A percentile compares a stretch with the other conserved stretches of the same genome.
These are phyloP conservation scores for Coendou prehensilis DNA, from an alignment of 2,797 vertebrate species.

Conservation along the genomic window DNA sequence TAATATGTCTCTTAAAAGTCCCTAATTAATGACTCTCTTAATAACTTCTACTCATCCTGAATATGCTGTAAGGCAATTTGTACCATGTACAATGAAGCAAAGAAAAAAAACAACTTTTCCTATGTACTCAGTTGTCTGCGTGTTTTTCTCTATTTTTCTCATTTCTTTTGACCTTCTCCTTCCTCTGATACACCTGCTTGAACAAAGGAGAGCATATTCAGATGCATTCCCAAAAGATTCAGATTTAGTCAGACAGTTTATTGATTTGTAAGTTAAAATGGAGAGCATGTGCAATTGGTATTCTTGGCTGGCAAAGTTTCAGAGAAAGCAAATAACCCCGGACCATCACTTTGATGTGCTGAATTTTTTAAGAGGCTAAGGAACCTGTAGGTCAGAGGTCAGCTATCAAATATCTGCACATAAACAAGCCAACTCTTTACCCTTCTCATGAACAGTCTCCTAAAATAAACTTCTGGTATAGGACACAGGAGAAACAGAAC, in stretches of 20 bases:
- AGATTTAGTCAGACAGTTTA: background rate
- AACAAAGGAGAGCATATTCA: background rate
- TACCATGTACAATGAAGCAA: background rate
- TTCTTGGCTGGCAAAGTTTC: slow-evolving; percentile 10
- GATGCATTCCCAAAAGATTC: background rate
- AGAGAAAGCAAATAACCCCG: background rate
- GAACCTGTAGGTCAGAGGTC: background rate
- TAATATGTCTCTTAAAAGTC: slow-evolving; percentile 10
- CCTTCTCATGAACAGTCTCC: background rate
- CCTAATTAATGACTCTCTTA: background rate
- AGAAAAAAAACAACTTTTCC: background rate
- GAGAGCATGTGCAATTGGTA: background rate
- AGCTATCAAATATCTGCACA: background rate
- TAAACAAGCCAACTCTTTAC: background rate
- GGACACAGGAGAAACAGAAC: background rate
- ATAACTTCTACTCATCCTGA: background rate
- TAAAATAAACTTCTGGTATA: background rate
- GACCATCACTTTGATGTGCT: background rate
- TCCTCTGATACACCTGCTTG: background rate
- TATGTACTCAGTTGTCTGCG: background rate
- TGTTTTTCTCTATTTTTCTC: background rate
- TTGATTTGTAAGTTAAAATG: slow-evolving; percentile 62
- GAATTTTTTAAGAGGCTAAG: background rate
- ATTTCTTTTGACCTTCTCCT: background rate
- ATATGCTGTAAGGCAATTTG: background rate